Conservation (phyloP, 2,797 vertebrate genomes). For the Dicrostonyx torquatus region DNA sequence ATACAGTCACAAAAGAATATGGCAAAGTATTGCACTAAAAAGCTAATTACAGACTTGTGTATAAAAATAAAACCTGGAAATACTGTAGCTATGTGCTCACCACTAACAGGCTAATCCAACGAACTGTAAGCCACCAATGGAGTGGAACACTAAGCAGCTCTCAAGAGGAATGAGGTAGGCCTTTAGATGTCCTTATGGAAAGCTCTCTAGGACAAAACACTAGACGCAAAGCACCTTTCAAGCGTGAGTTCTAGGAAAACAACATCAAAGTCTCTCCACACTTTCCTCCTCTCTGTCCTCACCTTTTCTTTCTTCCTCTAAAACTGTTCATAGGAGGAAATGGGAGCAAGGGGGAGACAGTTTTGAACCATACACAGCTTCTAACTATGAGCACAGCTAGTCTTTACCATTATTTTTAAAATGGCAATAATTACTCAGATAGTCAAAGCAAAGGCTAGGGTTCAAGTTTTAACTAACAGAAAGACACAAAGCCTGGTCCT, state of each 20-base stretch:
- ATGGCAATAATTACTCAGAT: not conserved
- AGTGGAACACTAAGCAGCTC: not conserved
- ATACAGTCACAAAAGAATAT: not conserved
- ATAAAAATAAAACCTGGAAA: slow-evolving; percentile 67
- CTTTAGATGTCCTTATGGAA: slow-evolving; percentile 31
- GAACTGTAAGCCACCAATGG: not conserved
- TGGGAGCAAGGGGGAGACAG: not conserved
- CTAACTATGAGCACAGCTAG: not conserved
- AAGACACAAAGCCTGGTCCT: slow-evolving; percentile 35
- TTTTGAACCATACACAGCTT: not conserved
- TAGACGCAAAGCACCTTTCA: not conserved
- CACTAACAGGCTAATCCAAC: slow-evolving; percentile 34
- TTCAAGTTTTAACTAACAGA: not conserved
- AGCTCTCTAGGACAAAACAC: slow-evolving; percentile 21
- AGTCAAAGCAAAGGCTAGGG: not conserved
- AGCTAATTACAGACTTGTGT: not conserved
- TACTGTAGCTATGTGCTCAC: not conserved
- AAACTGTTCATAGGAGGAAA: not conserved
- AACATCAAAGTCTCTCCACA: not conserved
- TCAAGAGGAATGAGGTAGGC: slow-evolving; percentile 65
- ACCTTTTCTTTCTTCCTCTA: not conserved
- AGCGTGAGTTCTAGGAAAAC: no score
- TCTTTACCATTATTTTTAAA: not conserved
- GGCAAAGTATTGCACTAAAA: not conserved
- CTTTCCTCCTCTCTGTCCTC: not conserved